Evolutionary conservation across 2,113 vertebrate genomes (phyloP), one percentile per base, ranked within the genome.

Genomic region (Jacana jacana): DNA sequence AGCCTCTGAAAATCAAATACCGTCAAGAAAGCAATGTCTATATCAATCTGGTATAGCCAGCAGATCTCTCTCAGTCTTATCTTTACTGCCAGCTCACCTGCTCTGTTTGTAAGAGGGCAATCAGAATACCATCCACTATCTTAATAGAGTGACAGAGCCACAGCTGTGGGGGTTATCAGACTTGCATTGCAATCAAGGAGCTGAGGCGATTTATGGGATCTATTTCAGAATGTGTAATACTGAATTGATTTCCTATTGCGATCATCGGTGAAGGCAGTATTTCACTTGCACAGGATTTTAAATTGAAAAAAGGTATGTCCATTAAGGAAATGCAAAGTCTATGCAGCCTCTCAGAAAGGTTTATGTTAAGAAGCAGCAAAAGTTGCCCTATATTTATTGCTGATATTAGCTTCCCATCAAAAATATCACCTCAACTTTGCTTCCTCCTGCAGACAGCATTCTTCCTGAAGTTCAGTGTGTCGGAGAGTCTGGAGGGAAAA

Each of bases 231-330:
- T 46, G 39, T 73, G 46, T 60, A 86, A 91, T 71, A 51, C 52
- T 55, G 79, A 94, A 93, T 68, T 90, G 87, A 94, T 96, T 91
- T 88, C 64, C 60, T 55, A 27, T 61, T 91, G 68, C 0, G 0
- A 58, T 77, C 81, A 64, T 68, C 64, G 75, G 28, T 91, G 71
- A 94, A 93, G 86, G 51, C 51, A 75, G 31, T 81, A 86, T 83
- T 93, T 93, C 88, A 88, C 80, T 94, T 51, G 39, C 57, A 84
- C 2, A 51, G 76, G 58, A 71, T 71, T 95, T 96, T 83, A 88
- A 93, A 96, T 81, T 90, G 92, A 76, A 91, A 89, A 88, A 81
- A 78, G 91, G 7, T 81, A 75, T 92, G 90, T 86, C 78, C 76
- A 70, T 93, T 83, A 86, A 42, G 42, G 66, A 95, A 91, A 81